These are phyloP conservation scores for Rhincodon typus DNA, from an alignment of 2,797 vertebrate species.

Conservation along the genomic window DNA sequence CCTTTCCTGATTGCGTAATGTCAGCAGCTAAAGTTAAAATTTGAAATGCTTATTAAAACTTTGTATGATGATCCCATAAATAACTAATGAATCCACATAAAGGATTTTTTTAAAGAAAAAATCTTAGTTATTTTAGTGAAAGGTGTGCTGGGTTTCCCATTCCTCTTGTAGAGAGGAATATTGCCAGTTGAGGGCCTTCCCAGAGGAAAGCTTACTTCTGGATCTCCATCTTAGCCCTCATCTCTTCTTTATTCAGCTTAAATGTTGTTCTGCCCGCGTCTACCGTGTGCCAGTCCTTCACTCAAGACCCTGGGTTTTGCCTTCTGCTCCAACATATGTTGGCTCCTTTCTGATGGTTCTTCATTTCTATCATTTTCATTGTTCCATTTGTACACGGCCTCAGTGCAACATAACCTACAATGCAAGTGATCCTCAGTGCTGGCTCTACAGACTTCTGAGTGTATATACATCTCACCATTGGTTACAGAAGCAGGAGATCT, in stretches of 20 bases:
- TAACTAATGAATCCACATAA: background rate
- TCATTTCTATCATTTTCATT: background rate
- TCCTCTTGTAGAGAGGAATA: background rate
- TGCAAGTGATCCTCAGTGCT: background rate
- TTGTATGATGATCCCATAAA: constrained; percentile 10
- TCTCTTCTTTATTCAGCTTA: background rate
- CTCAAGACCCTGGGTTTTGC: background rate
- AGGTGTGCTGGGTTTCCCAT: background rate
- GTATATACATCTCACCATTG: background rate
- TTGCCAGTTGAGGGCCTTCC: background rate
- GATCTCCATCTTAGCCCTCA: background rate
- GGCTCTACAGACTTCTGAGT: background rate
- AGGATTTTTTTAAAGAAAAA: background rate
- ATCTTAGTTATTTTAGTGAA: background rate
- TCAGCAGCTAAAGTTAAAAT: background rate
- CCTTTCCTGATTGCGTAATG: background rate
- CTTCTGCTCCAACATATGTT: background rate
- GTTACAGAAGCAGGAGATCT: background rate
- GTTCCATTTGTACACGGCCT: background rate
- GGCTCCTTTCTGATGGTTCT: background rate
- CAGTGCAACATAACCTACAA: background rate
- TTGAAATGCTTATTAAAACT: background rate
- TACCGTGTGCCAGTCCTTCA: background rate
- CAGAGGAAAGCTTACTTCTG: background rate
- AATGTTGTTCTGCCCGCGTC: background rate